phyloP scores from a whole-genome alignment of 2,797 vertebrate species.

The Characodon lateralis region DNA sequence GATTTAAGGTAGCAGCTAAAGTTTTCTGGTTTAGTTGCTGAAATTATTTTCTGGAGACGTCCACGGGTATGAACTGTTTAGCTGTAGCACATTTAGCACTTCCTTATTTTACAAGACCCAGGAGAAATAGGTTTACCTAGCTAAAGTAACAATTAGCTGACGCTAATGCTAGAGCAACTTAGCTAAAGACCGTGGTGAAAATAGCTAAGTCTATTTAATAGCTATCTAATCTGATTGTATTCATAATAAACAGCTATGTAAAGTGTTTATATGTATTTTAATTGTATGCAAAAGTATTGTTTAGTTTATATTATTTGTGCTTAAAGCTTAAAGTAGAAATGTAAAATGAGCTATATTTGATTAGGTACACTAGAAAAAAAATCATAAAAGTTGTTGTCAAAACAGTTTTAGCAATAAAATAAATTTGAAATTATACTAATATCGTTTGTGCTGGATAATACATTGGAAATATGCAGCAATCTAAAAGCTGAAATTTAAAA shows the following conservation, averaged over 20 bases:
- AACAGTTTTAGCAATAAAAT: not conserved
- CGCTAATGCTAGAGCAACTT: fast-evolving
- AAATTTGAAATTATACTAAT: not conserved
- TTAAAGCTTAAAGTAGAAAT: not conserved
- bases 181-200: not conserved
- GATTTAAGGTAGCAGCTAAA: not conserved
- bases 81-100: not conserved
- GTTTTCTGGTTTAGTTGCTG: not conserved
- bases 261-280: not conserved
- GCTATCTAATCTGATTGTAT: not conserved
- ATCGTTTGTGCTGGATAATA: not conserved
- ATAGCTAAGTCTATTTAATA: not conserved
- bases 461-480: not conserved
- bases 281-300: not conserved
- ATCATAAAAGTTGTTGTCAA: not conserved
- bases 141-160: constrained; percentile 26
- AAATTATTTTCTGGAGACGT: not conserved
- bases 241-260: not conserved
- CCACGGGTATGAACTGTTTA: not conserved
- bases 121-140: not conserved
- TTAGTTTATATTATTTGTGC: not conserved
- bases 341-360: not conserved
- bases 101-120: not conserved
- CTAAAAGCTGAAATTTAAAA: not conserved
- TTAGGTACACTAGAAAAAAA: not conserved